phyloP scores from a whole-genome alignment of 2,797 vertebrate genomes.

The Holocentrus rufus region DNA sequence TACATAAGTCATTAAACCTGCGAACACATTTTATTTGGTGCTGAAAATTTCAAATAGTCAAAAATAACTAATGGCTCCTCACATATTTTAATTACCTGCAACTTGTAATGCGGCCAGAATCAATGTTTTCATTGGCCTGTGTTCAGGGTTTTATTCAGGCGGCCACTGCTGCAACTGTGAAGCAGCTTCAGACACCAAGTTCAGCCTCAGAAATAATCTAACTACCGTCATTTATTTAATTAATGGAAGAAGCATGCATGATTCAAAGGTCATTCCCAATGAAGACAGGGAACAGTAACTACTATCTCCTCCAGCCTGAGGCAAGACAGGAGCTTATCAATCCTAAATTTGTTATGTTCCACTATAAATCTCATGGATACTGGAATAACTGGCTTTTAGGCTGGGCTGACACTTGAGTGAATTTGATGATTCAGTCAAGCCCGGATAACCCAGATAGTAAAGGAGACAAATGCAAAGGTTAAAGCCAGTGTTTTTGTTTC shows the following conservation, averaged over 20 bases:
- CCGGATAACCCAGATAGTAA: too few species aligned
- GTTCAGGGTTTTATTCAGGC: conserved; percentile 22
- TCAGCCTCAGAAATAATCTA: conserved; percentile 36
- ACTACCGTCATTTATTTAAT: conserved; percentile 11
- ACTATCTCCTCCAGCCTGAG: background rate
- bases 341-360: background rate
- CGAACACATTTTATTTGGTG: conserved; percentile 54
- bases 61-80: conserved; percentile 53
- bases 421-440: too few species aligned
- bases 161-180: conserved; percentile 27
- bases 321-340: background rate
- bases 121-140: conserved; percentile 64
- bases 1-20: conserved; percentile 24
- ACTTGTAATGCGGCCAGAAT: conserved; percentile 54
- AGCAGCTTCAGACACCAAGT: conserved; percentile 33
- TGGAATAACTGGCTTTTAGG: too few species aligned
- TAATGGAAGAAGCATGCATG: conserved; percentile 16
- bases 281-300: conserved; percentile 1
- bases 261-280: conserved; percentile 27
- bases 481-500: background rate
- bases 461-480: too few species aligned
- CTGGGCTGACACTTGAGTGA: too few species aligned
- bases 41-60: conserved; percentile 52
- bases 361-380: background rate
- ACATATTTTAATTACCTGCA: conserved; percentile 57